Evolutionary conservation across 1,140 invertebrate species (phyloP).

Genomic region (Panulirus ornatus): DNA sequence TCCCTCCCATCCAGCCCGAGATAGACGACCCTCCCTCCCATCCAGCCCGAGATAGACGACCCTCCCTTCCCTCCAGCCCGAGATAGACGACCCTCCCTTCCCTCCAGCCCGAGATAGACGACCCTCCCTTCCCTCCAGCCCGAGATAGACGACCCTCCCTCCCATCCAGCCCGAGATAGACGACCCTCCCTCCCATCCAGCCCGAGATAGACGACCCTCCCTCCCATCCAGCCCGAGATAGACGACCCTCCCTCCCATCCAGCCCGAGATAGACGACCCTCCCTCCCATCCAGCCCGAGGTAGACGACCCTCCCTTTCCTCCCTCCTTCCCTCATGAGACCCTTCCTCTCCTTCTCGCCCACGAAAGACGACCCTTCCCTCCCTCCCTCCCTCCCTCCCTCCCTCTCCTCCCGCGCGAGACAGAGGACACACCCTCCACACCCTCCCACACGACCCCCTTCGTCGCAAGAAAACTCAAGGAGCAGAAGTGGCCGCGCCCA

Average conservation of each 20-base stretch:
- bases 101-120: background rate
- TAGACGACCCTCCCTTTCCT: background rate
- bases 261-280: background rate
- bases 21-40: too few relatives aligned
- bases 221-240: background rate
- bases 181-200: background rate
- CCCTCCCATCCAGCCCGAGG: background rate
- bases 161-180: too few relatives aligned
- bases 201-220: background rate
- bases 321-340: background rate
- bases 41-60: too few relatives aligned
- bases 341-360: background rate
- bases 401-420: too few relatives aligned
- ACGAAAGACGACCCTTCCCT: background rate
- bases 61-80: too few relatives aligned
- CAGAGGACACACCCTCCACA: background rate
- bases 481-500: background rate
- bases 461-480: background rate
- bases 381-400: background rate
- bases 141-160: too few relatives aligned
- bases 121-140: background rate
- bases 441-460: too few relatives aligned
- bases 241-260: background rate
- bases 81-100: background rate
- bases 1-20: too few relatives aligned